Conservation (phyloP, 92 coral and sea anemone genomes). For the Plumapathes pennacea region DNA sequence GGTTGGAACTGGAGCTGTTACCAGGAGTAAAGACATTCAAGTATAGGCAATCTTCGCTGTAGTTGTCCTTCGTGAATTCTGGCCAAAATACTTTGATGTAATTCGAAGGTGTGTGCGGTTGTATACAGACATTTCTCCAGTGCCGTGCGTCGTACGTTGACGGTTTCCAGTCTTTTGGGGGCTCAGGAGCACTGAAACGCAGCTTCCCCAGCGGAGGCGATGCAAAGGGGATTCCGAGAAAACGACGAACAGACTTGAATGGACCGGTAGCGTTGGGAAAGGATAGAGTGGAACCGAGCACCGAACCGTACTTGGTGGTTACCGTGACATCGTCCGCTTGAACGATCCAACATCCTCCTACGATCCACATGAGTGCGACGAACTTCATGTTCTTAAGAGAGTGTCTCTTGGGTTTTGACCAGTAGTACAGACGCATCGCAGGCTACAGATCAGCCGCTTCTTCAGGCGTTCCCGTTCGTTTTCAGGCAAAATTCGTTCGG, state of each 20-base stretch:
- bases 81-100: constrained; percentile 17
- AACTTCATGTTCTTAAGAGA: no score
- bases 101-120: constrained; percentile 6
- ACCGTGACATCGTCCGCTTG: constrained; percentile 18
- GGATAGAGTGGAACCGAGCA: constrained; percentile 50
- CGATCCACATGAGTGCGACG: no score
- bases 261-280: constrained; percentile 34
- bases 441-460: no score
- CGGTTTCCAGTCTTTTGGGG: constrained; percentile 55
- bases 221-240: constrained; percentile 81
- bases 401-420: no score
- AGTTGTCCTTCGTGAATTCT: constrained; percentile 3
- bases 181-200: constrained; percentile 64
- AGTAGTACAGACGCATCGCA: no score
- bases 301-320: constrained; percentile 54
- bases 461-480: no score
- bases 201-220: constrained; percentile 71
- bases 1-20: background rate
- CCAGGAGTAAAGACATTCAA: constrained; percentile 66
- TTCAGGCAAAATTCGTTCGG: no score
- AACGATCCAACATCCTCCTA: no score
- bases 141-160: constrained; percentile 52
- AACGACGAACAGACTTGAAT: constrained; percentile 57
- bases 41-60: constrained; percentile 76
- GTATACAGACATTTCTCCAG: constrained; percentile 62